Conservation (phyloP, 2,888 invertebrate genomes). For the Pandemis corylana region DNA sequence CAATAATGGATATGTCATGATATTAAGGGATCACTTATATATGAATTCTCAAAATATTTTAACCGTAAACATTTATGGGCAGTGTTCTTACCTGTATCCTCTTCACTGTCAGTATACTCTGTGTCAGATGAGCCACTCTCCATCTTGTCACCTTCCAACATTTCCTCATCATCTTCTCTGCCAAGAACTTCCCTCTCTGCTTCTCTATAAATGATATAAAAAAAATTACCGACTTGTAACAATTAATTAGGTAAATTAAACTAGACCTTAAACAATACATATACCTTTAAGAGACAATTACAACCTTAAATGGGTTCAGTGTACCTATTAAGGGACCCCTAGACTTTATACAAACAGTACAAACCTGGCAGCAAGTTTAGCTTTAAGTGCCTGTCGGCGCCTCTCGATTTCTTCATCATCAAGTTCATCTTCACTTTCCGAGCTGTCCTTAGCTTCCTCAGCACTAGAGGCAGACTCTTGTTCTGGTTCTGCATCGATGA, state of each 20-base stretch:
- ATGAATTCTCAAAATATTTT: background rate
- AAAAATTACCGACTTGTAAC: background rate
- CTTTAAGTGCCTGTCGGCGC: conserved; percentile 86
- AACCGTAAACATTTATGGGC: background rate
- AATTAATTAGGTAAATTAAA: too few relatives aligned
- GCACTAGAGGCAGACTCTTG: conserved; percentile 77
- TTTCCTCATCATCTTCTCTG: conserved; percentile 89
- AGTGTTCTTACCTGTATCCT: conserved; percentile 88
- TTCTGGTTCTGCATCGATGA: conserved; percentile 77
- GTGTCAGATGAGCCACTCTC: conserved; percentile 92
- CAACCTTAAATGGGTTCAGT: too few relatives aligned
- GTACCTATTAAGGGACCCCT: too few relatives aligned
- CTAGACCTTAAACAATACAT: too few relatives aligned
- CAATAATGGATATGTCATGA: too few relatives aligned
- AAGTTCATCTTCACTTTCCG: conserved; percentile 92
- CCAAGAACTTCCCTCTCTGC: conserved; percentile 90
- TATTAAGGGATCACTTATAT: background rate
- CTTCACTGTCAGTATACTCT: conserved; percentile 94
- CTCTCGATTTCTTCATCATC: conserved; percentile 94
- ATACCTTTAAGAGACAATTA: background rate
- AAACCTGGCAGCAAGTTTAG: conserved; percentile 77
- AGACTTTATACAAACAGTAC: background rate
- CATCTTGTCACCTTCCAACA: conserved; percentile 86
- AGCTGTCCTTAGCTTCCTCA: conserved; percentile 71
- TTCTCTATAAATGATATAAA: conserved; percentile 70